These are phyloP conservation scores for Pristionchus entomophagus DNA, from an alignment of 2,888 invertebrate species.

Conservation along the genomic window DNA sequence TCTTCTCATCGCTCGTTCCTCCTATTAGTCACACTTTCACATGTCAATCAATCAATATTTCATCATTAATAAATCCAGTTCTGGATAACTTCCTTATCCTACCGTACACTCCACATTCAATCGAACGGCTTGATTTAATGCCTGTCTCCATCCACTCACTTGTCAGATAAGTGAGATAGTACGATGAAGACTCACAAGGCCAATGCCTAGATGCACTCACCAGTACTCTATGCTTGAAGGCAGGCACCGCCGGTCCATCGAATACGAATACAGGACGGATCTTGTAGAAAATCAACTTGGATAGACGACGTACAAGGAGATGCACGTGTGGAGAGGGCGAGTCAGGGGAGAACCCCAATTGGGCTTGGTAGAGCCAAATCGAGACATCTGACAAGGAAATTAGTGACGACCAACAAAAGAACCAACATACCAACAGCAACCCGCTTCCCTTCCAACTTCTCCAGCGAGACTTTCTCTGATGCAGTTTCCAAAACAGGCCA, in stretches of 20 bases:
- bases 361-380: slow-evolving; percentile 97
- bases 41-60: slow-evolving; percentile 5
- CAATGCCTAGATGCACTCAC: no score
- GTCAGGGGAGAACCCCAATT: slow-evolving; percentile 89
- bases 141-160: no score
- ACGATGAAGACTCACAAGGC: no score
- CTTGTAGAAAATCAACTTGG: slow-evolving; percentile 93
- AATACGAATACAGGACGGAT: slow-evolving; percentile 98
- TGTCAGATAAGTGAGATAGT: no score
- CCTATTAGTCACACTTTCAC: slow-evolving; percentile 50
- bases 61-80: no score
- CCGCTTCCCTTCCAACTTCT: slow-evolving; percentile 94
- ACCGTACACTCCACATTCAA: not conserved
- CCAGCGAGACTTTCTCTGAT: slow-evolving; percentile 92
- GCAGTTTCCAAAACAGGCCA: slow-evolving; percentile 95
- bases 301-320: slow-evolving; percentile 91
- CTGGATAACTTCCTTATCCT: no score
- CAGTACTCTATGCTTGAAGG: slow-evolving; percentile 85
- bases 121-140: no score
- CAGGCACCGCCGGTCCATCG: slow-evolving; percentile 91
- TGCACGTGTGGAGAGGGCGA: slow-evolving; percentile 92
- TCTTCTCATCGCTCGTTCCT: slow-evolving; percentile 59
- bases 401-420: no score
- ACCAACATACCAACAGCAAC: slow-evolving; percentile 91
- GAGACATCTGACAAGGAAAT: slow-evolving; percentile 86